Evolutionary conservation across 2,113 vertebrate species (phyloP).

Genomic region (Orcinus orca): DNA sequence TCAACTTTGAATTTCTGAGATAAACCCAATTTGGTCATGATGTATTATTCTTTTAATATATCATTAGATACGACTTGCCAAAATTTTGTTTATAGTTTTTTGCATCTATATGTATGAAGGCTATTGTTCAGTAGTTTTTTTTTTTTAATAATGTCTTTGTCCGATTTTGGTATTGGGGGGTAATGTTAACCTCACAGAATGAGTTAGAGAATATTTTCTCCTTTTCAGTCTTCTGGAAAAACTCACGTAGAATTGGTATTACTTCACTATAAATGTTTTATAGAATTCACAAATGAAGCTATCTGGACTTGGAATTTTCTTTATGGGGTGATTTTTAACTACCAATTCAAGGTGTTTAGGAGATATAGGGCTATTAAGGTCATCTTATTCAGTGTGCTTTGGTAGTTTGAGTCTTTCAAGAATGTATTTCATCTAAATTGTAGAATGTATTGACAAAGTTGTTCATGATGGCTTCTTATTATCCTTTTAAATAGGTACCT

Average conservation of each 20-base stretch:
- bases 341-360: not conserved
- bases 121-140: not conserved
- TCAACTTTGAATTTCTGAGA: not conserved
- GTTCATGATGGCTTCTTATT: not conserved
- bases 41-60: constrained; percentile 5
- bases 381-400: not conserved
- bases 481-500: not conserved
- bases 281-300: not conserved
- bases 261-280: not conserved
- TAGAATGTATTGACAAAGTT: not conserved
- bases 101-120: not conserved
- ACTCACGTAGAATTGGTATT: not conserved
- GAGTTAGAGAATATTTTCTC: not conserved
- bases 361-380: not conserved
- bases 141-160: not conserved
- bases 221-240: not conserved
- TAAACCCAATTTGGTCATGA: not conserved
- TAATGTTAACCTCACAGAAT: not conserved
- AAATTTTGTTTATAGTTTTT: not conserved
- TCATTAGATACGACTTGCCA: not conserved
- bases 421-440: not conserved
- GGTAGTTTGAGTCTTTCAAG: not conserved
- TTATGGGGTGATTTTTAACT: not conserved
- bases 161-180: not conserved
- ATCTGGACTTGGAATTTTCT: not conserved